Base-by-base conservation (phyloP, 2,888 invertebrate genomes). In the Drosophila niveifrons region DNA sequence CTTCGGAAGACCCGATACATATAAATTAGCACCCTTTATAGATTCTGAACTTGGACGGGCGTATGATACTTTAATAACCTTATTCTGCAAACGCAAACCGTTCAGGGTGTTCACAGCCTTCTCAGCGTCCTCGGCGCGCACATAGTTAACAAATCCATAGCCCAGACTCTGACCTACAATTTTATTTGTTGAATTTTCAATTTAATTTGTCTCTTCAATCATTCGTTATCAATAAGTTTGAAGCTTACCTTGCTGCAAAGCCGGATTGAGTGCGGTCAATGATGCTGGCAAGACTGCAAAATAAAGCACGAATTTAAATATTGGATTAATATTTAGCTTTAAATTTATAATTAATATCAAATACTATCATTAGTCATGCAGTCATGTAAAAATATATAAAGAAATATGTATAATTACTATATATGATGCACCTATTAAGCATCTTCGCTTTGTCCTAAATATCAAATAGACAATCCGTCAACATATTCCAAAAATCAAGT, bases 81-180 rank as follows among this genome's bases (percentile, higher is more conserved):
- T 99, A 94, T 99, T 99, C 94, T 99, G 99, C 89, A 99, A 95
- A 90, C 99, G 95, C 90, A 99, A 96, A 89, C 99, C 99, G 94
- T 99, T 99, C 91, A 99, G 95, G 78, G 98, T 98, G 93, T 97
- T 96, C 93, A 99, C 99, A 84, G 99, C 99, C 93, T 99, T 98
- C 93, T 98, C 98, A 81, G 99, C 99, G 93, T 99, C 99, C 93
- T 98, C 98, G 78, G 98, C 95, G 88, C 97, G 95, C 93, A 98
- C 98, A 94, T 99, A 99, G 95, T 99, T 99, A 92, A 99, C 99
- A 94, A 99, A 99, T 90, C 99, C 99, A 94, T 99, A 99, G 91
- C 99, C 99, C 93, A 99, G 95, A 94, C 98, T 99, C 94, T 99
- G 99, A 91, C 99, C 99, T 91, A 63, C 15, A 72, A 4, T n/a